A percentile compares a stretch with the other conserved stretches of the same genome.
phyloP scores from a whole-genome alignment of 2,888 invertebrate species.

The Conomelus anceps region DNA sequence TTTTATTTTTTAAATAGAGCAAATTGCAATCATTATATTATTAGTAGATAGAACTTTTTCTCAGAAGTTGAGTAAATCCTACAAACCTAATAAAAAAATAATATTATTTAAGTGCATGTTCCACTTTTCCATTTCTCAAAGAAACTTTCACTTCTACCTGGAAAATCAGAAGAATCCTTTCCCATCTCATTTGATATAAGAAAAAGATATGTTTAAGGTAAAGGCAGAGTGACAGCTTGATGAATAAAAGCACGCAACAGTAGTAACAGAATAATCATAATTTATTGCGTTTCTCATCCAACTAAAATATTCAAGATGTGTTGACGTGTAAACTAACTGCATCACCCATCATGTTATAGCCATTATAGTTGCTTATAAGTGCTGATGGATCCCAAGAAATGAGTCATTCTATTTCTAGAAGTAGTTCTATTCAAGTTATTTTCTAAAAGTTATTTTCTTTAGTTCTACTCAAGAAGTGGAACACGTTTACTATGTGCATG shows the following conservation, averaged over 20 bases:
- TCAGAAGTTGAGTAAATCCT: not conserved
- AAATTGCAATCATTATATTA: too few species aligned
- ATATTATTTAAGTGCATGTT: not conserved
- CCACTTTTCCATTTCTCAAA: too few species aligned
- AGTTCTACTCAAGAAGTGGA: too few species aligned
- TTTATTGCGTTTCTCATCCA: not conserved
- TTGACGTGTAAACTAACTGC: too few species aligned
- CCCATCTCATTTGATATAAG: not conserved
- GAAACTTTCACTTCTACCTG: not conserved
- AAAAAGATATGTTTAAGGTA: not conserved
- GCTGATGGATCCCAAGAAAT: not conserved
- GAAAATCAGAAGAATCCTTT: not conserved
- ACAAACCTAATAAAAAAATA: not conserved
- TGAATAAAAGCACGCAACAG: not conserved
- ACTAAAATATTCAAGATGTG: not conserved
- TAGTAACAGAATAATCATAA: not conserved
- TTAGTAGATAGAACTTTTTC: too few species aligned
- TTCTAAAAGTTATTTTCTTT: too few species aligned
- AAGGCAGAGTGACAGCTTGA: not conserved
- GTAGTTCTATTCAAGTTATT: too few species aligned
- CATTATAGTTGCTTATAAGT: not conserved
- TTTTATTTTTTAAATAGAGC: too few species aligned
- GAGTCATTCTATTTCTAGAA: too few species aligned
- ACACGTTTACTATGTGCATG: too few species aligned
- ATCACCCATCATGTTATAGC: not conserved